These are phyloP conservation scores for Clusia tigrina DNA, from an alignment of 2,888 invertebrate genomes.

Conservation along the genomic window DNA sequence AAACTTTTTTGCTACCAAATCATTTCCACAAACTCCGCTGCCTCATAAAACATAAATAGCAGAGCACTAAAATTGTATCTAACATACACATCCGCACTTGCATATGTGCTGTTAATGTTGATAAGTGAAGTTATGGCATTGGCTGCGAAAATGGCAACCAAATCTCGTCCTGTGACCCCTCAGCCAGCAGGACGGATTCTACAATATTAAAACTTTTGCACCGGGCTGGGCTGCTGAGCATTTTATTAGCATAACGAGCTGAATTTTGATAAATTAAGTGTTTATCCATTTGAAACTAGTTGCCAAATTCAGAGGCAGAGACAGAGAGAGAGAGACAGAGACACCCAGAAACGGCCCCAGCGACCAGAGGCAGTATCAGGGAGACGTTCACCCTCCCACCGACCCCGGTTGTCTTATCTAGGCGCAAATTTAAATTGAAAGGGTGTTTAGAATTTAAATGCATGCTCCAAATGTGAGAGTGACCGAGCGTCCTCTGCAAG, in stretches of 20 bases:
- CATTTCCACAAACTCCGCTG: constrained; percentile 35
- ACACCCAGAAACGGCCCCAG: too few relatives aligned
- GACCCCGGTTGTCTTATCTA: background rate
- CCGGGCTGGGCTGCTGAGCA: constrained; percentile 12
- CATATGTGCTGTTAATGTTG: constrained; percentile 48
- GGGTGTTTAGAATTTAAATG: constrained; percentile 5
- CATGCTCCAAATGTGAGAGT: background rate
- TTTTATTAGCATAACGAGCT: constrained; percentile 58
- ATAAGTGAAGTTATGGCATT: constrained; percentile 58
- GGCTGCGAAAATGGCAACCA: constrained; percentile 36
- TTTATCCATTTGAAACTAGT: constrained; percentile 49
- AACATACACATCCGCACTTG: background rate
- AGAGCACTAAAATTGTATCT: constrained; percentile 6
- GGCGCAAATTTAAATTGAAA: background rate
- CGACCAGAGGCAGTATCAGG: too few relatives aligned
- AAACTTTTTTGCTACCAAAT: constrained; percentile 23
- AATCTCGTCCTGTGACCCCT: constrained; percentile 3
- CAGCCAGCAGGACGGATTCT: background rate
- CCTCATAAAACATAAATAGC: constrained; percentile 18
- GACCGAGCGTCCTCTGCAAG: background rate
- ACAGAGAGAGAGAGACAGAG: too few relatives aligned
- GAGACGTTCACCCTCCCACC: too few relatives aligned
- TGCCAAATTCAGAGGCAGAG: too few relatives aligned
- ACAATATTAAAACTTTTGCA: constrained; percentile 9
- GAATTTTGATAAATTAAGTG: constrained; percentile 60